phyloP scores from a whole-genome alignment of 2,888 invertebrate species.

The Drosophila siamana region DNA sequence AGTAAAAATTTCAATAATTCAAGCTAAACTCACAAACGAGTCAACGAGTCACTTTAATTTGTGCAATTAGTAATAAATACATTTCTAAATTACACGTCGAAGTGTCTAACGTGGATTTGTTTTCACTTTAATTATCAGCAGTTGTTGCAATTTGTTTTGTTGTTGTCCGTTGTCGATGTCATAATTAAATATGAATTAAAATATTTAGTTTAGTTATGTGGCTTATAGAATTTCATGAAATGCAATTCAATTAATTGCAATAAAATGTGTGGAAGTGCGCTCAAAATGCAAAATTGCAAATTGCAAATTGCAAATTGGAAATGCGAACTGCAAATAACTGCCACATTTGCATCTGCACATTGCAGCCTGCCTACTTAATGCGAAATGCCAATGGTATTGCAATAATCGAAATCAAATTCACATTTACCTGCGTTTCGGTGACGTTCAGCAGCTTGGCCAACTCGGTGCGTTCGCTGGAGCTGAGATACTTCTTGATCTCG shows the following conservation, averaged over 20 bases:
- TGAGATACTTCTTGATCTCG: conserved; percentile 97
- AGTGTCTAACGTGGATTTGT: conserved; percentile 7
- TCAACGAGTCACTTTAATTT: conserved; percentile 1
- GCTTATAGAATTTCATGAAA: conserved; percentile 15
- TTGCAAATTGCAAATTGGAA: too few relatives aligned
- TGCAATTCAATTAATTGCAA: conserved; percentile 22
- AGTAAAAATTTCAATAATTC: too few relatives aligned
- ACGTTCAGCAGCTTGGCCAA: conserved; percentile 97
- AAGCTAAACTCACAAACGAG: too few relatives aligned
- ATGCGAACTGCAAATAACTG: too few relatives aligned
- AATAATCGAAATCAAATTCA: too few relatives aligned
- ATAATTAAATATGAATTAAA: conserved; percentile 28
- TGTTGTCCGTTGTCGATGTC: conserved; percentile 3
- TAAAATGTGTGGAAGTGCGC: background rate
- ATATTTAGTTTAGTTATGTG: conserved; percentile 2
- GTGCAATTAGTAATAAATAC: background rate
- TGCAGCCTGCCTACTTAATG: too few relatives aligned
- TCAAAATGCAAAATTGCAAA: conserved; percentile 9
- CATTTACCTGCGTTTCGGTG: conserved; percentile 98
- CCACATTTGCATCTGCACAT: too few relatives aligned
- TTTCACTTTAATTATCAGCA: conserved; percentile 18
- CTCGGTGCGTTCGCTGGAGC: conserved; percentile 96
- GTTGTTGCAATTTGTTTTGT: background rate
- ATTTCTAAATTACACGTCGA: background rate
- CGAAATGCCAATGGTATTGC: too few relatives aligned